phyloP scores from a whole-genome alignment of 2,797 vertebrate genomes.

The Cottoperca gobio region DNA sequence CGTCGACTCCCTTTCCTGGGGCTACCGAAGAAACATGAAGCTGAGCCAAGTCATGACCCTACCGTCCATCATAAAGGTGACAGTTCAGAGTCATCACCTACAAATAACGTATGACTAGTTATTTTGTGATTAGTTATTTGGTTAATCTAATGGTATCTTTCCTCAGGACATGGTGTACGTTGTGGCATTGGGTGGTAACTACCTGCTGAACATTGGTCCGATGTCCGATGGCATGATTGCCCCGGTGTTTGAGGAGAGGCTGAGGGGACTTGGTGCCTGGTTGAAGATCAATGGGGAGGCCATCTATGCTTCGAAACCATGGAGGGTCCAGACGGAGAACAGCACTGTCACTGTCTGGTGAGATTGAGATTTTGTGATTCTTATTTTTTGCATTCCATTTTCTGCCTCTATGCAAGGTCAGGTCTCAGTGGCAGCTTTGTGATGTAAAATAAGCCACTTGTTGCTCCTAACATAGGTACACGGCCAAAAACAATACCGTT shows the following conservation, averaged over 20 bases:
- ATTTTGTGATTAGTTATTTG: not conserved
- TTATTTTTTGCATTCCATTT: not conserved
- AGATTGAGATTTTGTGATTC: slow-evolving; percentile 44
- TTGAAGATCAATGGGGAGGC: slow-evolving; percentile 90
- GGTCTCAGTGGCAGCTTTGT: not conserved
- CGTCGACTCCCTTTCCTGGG: slow-evolving; percentile 89
- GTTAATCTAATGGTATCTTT: not conserved
- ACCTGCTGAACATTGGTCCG: slow-evolving; percentile 90
- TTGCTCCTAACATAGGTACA: slow-evolving; percentile 83
- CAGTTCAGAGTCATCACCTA: not conserved
- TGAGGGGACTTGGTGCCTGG: slow-evolving; percentile 88
- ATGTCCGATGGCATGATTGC: slow-evolving; percentile 88
- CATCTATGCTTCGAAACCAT: slow-evolving; percentile 87
- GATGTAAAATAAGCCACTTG: not conserved
- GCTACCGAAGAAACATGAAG: slow-evolving; percentile 88
- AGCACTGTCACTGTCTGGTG: slow-evolving; percentile 82
- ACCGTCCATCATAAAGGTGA: slow-evolving; percentile 80
- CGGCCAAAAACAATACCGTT: slow-evolving; percentile 78
- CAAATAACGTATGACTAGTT: not conserved
- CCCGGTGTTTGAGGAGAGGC: slow-evolving; percentile 89
- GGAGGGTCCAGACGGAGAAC: slow-evolving; percentile 88
- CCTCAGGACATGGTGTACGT: slow-evolving; percentile 87
- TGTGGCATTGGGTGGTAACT: slow-evolving; percentile 91
- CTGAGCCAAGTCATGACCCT: slow-evolving; percentile 79
- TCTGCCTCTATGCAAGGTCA: not conserved